phyloP scores from a whole-genome alignment of 2,888 invertebrate species.

The Panzeria rudis region DNA sequence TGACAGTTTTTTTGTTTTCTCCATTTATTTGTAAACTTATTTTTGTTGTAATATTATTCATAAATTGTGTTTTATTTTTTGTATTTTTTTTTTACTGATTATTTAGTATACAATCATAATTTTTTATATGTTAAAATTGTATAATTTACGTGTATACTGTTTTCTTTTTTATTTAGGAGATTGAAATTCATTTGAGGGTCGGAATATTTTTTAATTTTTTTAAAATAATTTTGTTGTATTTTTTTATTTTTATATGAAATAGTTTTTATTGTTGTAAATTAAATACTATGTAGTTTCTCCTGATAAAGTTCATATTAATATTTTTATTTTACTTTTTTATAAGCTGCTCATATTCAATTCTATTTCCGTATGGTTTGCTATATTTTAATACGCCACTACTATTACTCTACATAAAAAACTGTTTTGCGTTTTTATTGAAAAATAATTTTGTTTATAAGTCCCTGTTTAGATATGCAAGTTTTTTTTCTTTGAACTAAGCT shows the following conservation, averaged over 20 bases:
- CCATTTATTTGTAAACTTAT: conserved; percentile 9
- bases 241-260: conserved; percentile 3
- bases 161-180: conserved; percentile 47
- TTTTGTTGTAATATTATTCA: conserved; percentile 37
- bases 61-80: conserved; percentile 46
- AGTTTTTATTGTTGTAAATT: conserved; percentile 27
- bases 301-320: conserved; percentile 59
- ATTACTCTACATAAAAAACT: conserved; percentile 1
- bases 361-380: conserved; percentile 11
- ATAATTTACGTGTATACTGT: conserved; percentile 49
- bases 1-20: background rate
- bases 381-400: conserved; percentile 4
- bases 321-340: conserved; percentile 6
- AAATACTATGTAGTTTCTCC: conserved; percentile 61
- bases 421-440: conserved; percentile 5
- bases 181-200: conserved; percentile 55
- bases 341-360: conserved; percentile 44
- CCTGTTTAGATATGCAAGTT: too few relatives aligned
- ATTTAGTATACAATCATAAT: conserved; percentile 49
- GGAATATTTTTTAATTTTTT: conserved; percentile 52
- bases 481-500: too few relatives aligned
- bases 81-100: conserved; percentile 24
- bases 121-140: conserved; percentile 57
- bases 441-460: conserved; percentile 16
- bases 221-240: conserved; percentile 37